These are phyloP conservation scores for Aphidius ervi DNA, from an alignment of 1,140 invertebrate genomes.

Conservation along the genomic window DNA sequence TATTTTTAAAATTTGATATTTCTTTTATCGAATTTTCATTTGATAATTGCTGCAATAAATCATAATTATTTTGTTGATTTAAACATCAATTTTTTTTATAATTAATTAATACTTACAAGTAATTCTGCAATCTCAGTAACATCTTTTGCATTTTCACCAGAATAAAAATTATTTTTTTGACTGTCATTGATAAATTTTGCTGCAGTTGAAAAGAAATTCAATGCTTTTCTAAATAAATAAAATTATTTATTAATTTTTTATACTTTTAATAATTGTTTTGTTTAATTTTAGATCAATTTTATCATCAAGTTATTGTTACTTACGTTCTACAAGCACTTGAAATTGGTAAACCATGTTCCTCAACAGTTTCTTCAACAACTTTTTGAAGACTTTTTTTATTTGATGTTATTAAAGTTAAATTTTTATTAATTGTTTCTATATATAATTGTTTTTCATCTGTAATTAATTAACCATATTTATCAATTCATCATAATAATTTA, in stretches of 20 bases:
- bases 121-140: not conserved
- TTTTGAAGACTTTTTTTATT: constrained; percentile 12
- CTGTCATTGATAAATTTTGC: not conserved
- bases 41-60: constrained; percentile 10
- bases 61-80: not conserved
- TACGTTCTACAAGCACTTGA: constrained; percentile 8
- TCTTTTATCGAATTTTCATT: constrained; percentile 7
- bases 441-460: constrained; percentile 3
- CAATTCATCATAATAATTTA: not conserved
- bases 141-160: not conserved
- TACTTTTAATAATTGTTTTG: not conserved
- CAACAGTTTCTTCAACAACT: not conserved
- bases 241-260: no score
- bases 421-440: not conserved
- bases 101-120: not conserved
- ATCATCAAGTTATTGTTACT: not conserved
- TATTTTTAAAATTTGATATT: constrained; percentile 8
- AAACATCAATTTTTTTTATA: no score
- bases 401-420: constrained; percentile 10
- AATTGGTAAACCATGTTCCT: constrained; percentile 5
- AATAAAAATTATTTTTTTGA: not conserved
- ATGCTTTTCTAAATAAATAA: no score
- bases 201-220: not conserved
- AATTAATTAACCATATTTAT: not conserved
- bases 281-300: not conserved